Conservation (phyloP, 2,797 vertebrate genomes). For the Gadopsis bispinosus region DNA sequence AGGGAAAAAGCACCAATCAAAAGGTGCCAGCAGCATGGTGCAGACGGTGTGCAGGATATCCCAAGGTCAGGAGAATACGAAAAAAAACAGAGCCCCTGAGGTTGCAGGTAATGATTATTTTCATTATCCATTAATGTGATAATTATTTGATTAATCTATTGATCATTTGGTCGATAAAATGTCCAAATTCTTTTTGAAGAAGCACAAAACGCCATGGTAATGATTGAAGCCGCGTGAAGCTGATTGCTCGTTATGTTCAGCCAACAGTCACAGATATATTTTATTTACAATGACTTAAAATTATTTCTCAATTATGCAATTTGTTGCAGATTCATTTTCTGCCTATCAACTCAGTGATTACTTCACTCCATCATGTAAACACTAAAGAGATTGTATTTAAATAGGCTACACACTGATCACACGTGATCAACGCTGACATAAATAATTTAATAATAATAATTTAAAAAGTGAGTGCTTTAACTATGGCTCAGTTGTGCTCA, state of each 20-base stretch:
- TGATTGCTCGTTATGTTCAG: background rate
- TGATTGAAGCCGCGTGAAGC: no score
- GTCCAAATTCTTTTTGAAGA: no score
- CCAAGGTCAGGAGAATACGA: background rate
- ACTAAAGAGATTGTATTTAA: no score
- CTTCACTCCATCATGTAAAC: background rate
- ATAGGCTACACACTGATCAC: no score
- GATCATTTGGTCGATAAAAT: no score
- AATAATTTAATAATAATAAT: no score
- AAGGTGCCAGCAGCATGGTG: background rate
- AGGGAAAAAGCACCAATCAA: background rate
- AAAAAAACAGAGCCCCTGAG: background rate
- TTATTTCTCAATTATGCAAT: background rate
- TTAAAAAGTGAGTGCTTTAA: constrained; percentile 30
- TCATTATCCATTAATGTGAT: background rate
- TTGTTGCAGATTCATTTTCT: background rate
- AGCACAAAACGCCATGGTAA: background rate
- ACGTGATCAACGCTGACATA: no score
- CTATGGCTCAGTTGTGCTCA: constrained; percentile 31
- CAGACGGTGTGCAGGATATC: background rate
- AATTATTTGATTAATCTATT: no score
- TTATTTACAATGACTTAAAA: no score
- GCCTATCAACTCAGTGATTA: background rate
- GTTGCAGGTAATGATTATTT: background rate
- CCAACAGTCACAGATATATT: no score